A percentile compares a stretch with the other conserved stretches of the same genome.
phyloP scores from a whole-genome alignment of 2,113 vertebrate species.

The Kryptolebias marmoratus region DNA sequence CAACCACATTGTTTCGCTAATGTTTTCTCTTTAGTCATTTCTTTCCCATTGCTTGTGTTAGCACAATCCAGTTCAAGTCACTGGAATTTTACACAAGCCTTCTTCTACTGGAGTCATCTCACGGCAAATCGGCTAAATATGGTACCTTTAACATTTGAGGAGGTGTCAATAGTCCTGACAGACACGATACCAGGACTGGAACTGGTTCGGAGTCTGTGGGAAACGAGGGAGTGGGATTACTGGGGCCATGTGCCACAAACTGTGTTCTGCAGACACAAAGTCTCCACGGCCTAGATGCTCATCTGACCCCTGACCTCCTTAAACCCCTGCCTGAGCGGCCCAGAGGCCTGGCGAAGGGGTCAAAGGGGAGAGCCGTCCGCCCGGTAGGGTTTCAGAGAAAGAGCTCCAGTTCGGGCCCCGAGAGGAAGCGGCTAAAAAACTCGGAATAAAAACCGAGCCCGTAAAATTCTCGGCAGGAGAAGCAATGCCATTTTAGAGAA shows the following conservation, averaged over 20 bases:
- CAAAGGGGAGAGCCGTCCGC: constrained; percentile 71
- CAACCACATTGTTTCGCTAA: constrained; percentile 36
- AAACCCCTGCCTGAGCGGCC: constrained; percentile 61
- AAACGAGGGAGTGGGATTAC: constrained; percentile 70
- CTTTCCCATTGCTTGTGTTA: constrained; percentile 24
- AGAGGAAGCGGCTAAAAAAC: constrained; percentile 52
- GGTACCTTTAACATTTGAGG: constrained; percentile 46
- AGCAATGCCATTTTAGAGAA: constrained; percentile 53
- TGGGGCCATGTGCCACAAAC: constrained; percentile 63
- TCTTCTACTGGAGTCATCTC: constrained; percentile 15
- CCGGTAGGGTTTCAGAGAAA: constrained; percentile 75
- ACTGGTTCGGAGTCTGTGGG: constrained; percentile 65
- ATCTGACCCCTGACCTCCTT: constrained; percentile 65
- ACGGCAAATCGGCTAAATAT: constrained; percentile 18
- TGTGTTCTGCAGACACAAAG: constrained; percentile 75
- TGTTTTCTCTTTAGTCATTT: constrained; percentile 5
- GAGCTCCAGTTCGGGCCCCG: constrained; percentile 65
- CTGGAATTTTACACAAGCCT: constrained; percentile 13
- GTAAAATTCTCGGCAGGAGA: constrained; percentile 19
- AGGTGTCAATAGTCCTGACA: constrained; percentile 58
- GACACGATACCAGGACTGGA: constrained; percentile 48
- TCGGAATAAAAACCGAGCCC: constrained; percentile 1
- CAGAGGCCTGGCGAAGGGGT: constrained; percentile 68
- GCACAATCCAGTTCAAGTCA: constrained; percentile 11
- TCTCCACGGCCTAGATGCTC: constrained; percentile 74